phyloP scores from a whole-genome alignment of 2,888 invertebrate species.

The Rhingia rostrata region DNA sequence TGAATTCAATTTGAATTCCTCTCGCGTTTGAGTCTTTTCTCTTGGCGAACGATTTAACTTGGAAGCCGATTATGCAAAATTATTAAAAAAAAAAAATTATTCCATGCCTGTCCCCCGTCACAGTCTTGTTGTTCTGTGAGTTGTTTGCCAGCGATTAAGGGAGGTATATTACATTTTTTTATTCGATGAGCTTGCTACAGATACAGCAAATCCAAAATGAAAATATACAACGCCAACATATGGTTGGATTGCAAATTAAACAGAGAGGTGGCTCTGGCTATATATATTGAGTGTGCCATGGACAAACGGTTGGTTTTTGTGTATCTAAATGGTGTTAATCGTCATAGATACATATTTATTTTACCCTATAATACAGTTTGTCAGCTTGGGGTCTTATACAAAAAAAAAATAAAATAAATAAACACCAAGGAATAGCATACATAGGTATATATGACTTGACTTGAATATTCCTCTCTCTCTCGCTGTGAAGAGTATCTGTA shows the following conservation, averaged over 20 bases:
- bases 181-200: constrained; percentile 44
- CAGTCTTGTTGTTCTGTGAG: not conserved
- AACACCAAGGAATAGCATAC: constrained; percentile 11
- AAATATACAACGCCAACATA: constrained; percentile 27
- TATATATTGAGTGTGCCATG: not conserved
- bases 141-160: constrained; percentile 33
- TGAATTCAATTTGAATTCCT: not conserved
- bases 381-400: constrained; percentile 12
- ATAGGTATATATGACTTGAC: constrained; percentile 10
- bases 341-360: constrained; percentile 21
- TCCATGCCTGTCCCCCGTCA: constrained; percentile 1
- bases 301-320: constrained; percentile 23
- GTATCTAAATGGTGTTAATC: constrained; percentile 38
- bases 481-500: not conserved
- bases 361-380: constrained; percentile 16
- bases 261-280: not conserved
- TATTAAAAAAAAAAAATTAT: constrained; percentile 38
- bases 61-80: constrained; percentile 60
- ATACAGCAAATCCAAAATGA: constrained; percentile 18
- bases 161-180: constrained; percentile 28
- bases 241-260: constrained; percentile 16
- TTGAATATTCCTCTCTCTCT: constrained; percentile 22
- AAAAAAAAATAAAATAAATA: not conserved
- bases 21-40: not conserved
- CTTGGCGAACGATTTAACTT: constrained; percentile 18